Percentiles rank a stretch among this genome's conserved stretches.
Conservation (phyloP, 1,140 invertebrate species). For the Sitophilus oryzae region DNA sequence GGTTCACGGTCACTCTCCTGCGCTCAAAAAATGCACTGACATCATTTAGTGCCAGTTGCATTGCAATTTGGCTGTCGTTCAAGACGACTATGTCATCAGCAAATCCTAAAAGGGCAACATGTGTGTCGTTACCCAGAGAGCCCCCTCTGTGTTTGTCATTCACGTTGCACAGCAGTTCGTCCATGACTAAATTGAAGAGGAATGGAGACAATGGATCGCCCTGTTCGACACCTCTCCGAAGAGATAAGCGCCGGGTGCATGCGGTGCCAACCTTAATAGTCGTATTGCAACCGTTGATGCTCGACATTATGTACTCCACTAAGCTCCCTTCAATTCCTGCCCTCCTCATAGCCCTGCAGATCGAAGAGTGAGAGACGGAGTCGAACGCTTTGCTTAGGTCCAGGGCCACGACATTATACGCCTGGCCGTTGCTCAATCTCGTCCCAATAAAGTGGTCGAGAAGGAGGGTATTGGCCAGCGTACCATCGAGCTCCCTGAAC, state of each 20-base stretch:
- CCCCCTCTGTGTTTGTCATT: not conserved
- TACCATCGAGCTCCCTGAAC: constrained; percentile 37
- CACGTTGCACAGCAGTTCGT: constrained; percentile 25
- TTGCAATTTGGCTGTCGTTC: constrained; percentile 20
- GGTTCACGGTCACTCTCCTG: not conserved
- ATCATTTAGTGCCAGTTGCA: constrained; percentile 12
- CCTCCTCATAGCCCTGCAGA: not conserved
- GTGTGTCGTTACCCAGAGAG: constrained; percentile 5
- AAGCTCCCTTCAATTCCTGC: not conserved
- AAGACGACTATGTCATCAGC: constrained; percentile 44
- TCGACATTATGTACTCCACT: constrained; percentile 23
- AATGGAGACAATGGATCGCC: constrained; percentile 35
- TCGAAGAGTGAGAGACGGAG: constrained; percentile 5
- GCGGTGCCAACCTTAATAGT: constrained; percentile 23
- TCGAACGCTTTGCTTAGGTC: constrained; percentile 32
- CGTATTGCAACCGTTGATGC: constrained; percentile 28
- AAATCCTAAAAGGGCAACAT: constrained; percentile 36
- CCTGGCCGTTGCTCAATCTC: constrained; percentile 11
- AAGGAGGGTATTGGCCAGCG: constrained; percentile 37
- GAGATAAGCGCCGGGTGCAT: constrained; percentile 6
- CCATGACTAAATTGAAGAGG: constrained; percentile 41
- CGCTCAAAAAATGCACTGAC: not conserved
- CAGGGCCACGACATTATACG: constrained; percentile 38
- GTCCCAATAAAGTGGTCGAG: constrained; percentile 36
- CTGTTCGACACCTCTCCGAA: constrained; percentile 31